Conservation (phyloP, 2,113 vertebrate species). For the Megatriorchis doriae region DNA sequence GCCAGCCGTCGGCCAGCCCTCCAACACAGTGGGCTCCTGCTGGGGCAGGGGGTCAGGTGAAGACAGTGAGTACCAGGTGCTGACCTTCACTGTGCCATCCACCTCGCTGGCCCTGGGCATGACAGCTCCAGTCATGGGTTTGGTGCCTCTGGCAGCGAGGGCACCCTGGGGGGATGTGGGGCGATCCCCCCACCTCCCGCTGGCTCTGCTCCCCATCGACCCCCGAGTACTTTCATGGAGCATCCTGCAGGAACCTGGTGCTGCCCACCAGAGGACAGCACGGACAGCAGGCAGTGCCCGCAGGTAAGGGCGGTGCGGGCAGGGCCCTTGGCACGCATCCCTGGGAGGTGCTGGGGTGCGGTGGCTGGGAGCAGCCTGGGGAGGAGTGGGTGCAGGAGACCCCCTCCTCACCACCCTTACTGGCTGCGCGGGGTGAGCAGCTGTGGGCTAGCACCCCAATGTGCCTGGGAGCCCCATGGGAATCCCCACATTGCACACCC, state of each 20-base stretch:
- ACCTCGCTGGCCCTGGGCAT: not conserved
- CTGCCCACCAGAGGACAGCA: not conserved
- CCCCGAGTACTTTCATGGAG: not conserved
- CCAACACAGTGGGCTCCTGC: accelerated
- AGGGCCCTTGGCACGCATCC: not conserved
- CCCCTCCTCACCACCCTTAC: not conserved
- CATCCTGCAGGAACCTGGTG: not conserved
- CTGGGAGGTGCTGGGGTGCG: not conserved
- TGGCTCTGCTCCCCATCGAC: not conserved
- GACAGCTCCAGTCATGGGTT: not conserved
- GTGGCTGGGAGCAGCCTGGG: not conserved
- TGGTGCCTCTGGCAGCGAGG: not conserved
- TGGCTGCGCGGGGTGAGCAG: accelerated
- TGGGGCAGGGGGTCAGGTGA: not conserved
- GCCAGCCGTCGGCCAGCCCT: not conserved
- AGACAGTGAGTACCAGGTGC: not conserved
- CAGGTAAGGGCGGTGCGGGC: not conserved
- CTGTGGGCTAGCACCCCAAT: not conserved
- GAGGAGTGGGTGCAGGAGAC: not conserved
- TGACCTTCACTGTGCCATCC: not conserved
- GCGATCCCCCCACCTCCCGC: not conserved
- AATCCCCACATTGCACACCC: not conserved
- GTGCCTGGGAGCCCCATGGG: not conserved
- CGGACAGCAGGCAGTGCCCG: accelerated
- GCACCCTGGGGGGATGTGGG: not conserved